These are phyloP conservation scores for Ranitomeya variabilis DNA, from an alignment of 2,113 vertebrate genomes.

Conservation along the genomic window DNA sequence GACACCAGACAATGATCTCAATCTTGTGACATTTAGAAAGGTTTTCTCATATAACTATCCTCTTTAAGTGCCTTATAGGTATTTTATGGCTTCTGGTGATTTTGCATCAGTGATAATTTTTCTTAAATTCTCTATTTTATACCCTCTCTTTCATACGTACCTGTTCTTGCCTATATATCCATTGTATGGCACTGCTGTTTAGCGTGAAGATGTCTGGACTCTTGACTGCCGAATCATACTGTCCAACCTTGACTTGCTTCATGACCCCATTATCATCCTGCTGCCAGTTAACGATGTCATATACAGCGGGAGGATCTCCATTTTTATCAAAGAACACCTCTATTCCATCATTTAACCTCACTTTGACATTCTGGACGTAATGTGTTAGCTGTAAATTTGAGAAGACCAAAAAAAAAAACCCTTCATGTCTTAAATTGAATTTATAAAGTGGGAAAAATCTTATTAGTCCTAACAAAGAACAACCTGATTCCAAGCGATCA, in stretches of 20 bases:
- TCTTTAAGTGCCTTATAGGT: too few species aligned
- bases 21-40: too few species aligned
- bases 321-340: slow-evolving; percentile 45
- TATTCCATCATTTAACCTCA: slow-evolving; percentile 13
- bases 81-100: too few species aligned
- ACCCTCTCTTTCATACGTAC: not conserved
- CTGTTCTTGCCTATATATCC: not conserved
- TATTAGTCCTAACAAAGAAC: too few species aligned
- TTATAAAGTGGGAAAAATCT: too few species aligned
- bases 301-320: slow-evolving; percentile 37
- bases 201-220: not conserved
- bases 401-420: not conserved
- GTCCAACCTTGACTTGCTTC: slow-evolving; percentile 42
- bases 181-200: slow-evolving; percentile 10
- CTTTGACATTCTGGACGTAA: slow-evolving; percentile 10
- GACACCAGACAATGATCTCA: too few species aligned
- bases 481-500: too few species aligned
- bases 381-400: slow-evolving; percentile 3
- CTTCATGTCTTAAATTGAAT: too few species aligned
- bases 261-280: not conserved
- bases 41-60: too few species aligned
- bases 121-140: too few species aligned
- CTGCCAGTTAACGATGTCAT: slow-evolving; percentile 54
- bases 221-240: not conserved
- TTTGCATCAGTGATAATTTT: too few species aligned